Conservation (phyloP, 1,140 invertebrate genomes). For the Drosophila elegans region DNA sequence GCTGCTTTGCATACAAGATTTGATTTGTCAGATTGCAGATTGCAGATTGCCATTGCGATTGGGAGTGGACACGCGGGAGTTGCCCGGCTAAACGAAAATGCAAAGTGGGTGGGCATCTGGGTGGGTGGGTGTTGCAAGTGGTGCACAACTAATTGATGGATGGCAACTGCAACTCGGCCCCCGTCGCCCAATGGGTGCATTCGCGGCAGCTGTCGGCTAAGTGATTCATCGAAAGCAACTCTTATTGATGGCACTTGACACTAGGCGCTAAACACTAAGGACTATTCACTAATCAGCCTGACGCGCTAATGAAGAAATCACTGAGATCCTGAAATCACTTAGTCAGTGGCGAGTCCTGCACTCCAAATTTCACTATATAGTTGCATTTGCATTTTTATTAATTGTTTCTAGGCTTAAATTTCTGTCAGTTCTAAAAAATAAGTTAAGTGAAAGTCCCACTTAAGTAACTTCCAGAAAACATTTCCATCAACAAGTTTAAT, state of each 20-base stretch:
- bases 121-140: constrained; percentile 19
- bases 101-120: constrained; percentile 7
- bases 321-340: constrained; percentile 1
- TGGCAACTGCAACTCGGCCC: constrained; percentile 16
- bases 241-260: constrained; percentile 42
- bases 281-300: constrained; percentile 28
- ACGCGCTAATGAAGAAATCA: constrained; percentile 28
- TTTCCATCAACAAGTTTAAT: constrained; percentile 5
- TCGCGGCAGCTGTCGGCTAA: constrained; percentile 19
- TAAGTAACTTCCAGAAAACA: neutral
- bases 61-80: constrained; percentile 40
- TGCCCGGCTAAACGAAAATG: constrained; percentile 28
- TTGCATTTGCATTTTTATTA: neutral
- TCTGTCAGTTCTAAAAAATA: neutral
- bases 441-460: neutral
- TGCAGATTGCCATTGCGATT: constrained; percentile 52
- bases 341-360: neutral
- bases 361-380: no score
- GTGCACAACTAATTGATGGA: constrained; percentile 53
- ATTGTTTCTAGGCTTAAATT: neutral
- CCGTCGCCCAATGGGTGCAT: constrained; percentile 28
- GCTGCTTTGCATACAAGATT: constrained; percentile 74
- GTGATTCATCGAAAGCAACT: constrained; percentile 49
- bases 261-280: constrained; percentile 40
- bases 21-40: constrained; percentile 67